These are phyloP conservation scores for Salvator merianae DNA, from an alignment of 2,113 vertebrate species.

Conservation along the genomic window DNA sequence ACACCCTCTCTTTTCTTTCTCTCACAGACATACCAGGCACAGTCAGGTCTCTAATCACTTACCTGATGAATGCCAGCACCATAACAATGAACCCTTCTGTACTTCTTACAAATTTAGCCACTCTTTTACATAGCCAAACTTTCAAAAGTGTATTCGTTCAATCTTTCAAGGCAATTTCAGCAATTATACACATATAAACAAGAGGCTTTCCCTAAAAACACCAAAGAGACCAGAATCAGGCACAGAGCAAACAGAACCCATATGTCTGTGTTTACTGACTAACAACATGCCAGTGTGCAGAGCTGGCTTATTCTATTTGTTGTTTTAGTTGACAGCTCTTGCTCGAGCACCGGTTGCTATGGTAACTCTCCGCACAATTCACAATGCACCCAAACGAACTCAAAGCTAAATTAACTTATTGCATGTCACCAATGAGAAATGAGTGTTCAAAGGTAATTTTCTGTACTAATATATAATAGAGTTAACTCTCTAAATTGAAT, in stretches of 20 bases:
- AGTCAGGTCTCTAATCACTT: neutral
- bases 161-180: neutral
- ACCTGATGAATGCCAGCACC: neutral
- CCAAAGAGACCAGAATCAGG: neutral
- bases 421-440: slow-evolving; percentile 72
- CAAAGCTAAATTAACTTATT: slow-evolving; percentile 70
- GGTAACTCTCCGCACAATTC: slow-evolving; percentile 69
- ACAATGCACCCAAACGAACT: slow-evolving; percentile 67
- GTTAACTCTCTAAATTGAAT: slow-evolving; percentile 72
- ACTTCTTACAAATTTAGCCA: neutral
- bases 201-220: neutral
- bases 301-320: slow-evolving; percentile 56
- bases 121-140: neutral
- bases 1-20: neutral
- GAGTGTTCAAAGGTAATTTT: slow-evolving; percentile 71
- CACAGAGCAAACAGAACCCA: neutral
- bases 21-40: neutral
- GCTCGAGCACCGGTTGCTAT: slow-evolving; percentile 74
- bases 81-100: neutral
- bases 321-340: slow-evolving; percentile 66
- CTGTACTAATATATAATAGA: slow-evolving; percentile 66
- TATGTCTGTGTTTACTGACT: slow-evolving; percentile 34
- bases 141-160: neutral
- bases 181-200: neutral
- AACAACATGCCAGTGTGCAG: neutral